Conservation (phyloP, 2,888 invertebrate genomes). For the Cordylochernes scorpioides region DNA sequence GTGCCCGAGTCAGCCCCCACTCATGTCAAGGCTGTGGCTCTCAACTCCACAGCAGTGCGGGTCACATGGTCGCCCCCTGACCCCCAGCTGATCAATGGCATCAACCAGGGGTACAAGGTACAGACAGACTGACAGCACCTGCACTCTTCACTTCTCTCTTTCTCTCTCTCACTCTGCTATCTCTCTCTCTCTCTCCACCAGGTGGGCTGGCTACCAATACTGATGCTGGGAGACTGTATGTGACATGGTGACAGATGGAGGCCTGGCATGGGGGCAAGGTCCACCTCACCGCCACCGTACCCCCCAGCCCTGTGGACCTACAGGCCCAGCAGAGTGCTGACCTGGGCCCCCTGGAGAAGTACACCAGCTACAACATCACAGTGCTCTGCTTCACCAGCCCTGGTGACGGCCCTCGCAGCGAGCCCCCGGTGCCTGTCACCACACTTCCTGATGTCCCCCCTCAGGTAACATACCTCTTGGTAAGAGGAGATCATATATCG, state of each 20-base stretch:
- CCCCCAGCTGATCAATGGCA: constrained; percentile 89
- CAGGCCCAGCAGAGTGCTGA: constrained; percentile 52
- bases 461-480: too few species aligned
- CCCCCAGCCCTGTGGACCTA: constrained; percentile 62
- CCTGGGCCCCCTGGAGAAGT: constrained; percentile 49
- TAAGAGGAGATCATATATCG: too few species aligned
- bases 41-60: constrained; percentile 46
- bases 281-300: too few species aligned
- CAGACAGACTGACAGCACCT: too few species aligned
- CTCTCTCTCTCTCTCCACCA: too few species aligned
- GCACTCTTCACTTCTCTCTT: too few species aligned
- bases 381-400: constrained; percentile 91
- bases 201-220: too few species aligned
- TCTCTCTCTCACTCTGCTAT: too few species aligned
- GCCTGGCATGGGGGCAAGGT: too few species aligned
- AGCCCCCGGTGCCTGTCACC: constrained; percentile 38
- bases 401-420: constrained; percentile 68
- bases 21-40: constrained; percentile 41
- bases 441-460: constrained; percentile 50
- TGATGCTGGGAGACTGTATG: too few species aligned
- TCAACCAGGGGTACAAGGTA: constrained; percentile 74
- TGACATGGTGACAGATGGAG: too few species aligned
- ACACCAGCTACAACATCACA: constrained; percentile 58
- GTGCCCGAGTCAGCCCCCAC: constrained; percentile 75
- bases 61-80: constrained; percentile 90